Evolutionary conservation across 2,113 vertebrate species (phyloP).

Genomic region (Charadrius vociferus): DNA sequence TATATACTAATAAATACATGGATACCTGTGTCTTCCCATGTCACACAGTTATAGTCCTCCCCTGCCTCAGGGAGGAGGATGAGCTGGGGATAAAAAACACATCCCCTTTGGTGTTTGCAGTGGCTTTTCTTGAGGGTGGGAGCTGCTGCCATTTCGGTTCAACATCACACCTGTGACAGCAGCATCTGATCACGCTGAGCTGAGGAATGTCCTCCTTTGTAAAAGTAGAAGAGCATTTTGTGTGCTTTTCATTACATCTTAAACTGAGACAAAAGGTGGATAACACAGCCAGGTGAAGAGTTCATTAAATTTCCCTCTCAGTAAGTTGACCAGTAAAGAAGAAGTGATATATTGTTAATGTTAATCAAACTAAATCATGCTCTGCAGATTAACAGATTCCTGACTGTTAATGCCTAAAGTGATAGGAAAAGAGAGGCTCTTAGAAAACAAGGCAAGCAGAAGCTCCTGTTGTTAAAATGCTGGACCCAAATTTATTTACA

Average conservation of each 20-base stretch:
- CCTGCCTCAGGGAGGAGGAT: not conserved
- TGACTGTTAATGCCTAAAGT: not conserved
- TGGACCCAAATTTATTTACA: not conserved
- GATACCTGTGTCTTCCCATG: not conserved
- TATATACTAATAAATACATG: not conserved
- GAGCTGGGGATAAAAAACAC: not conserved
- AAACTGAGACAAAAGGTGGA: not conserved
- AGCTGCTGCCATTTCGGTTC: not conserved
- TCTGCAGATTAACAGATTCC: not conserved
- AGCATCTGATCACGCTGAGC: not conserved
- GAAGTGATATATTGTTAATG: not conserved
- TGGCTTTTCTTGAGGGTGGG: not conserved
- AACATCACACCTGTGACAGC: not conserved
- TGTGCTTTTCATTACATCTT: conserved; percentile 23
- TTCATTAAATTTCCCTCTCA: conserved; percentile 42
- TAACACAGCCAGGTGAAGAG: not conserved
- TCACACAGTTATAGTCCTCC: too few species aligned
- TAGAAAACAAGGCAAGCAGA: not conserved
- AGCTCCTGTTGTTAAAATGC: not conserved
- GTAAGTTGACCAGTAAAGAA: conserved; percentile 5
- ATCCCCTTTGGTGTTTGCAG: fast-evolving
- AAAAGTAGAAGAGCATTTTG: not conserved
- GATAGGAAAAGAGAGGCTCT: not conserved
- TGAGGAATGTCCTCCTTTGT: not conserved
- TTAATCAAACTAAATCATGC: conserved; percentile 21